phyloP scores from a whole-genome alignment of 2,888 invertebrate genomes.

The Diadegma fenestrale region DNA sequence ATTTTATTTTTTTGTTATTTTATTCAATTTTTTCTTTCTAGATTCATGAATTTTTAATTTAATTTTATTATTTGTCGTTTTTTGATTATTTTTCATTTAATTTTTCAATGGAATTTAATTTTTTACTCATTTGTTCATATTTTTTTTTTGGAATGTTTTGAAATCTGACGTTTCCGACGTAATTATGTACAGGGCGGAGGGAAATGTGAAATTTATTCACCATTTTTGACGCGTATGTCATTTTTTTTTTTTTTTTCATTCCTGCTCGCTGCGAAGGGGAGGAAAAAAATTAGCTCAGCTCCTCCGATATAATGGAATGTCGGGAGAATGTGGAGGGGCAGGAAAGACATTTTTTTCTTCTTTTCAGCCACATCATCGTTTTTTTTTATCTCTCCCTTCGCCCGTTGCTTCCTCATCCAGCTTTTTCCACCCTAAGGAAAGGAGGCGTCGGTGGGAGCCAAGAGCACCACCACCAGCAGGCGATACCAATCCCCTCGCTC shows the following conservation, averaged over 20 bases:
- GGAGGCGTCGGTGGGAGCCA: not conserved
- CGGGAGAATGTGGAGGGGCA: not conserved
- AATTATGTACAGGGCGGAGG: too few relatives aligned
- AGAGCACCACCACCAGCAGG: not conserved
- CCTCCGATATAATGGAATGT: not conserved
- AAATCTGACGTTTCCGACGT: too few relatives aligned
- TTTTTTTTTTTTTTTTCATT: not conserved
- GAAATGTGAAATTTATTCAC: not conserved
- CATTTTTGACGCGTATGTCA: not conserved
- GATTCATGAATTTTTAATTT: too few relatives aligned
- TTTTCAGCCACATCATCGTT: constrained; percentile 18
- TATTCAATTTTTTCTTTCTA: too few relatives aligned
- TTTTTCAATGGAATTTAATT: too few relatives aligned
- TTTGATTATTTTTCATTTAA: too few relatives aligned
- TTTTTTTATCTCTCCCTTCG: not conserved
- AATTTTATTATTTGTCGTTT: too few relatives aligned
- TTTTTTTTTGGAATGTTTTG: too few relatives aligned
- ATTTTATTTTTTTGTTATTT: too few relatives aligned
- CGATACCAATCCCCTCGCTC: too few relatives aligned
- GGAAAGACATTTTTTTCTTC: not conserved
- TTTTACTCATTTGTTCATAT: too few relatives aligned
- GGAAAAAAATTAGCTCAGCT: constrained; percentile 4
- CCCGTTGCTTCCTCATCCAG: not conserved
- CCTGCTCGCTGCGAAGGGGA: not conserved
- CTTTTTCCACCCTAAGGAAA: not conserved